These are phyloP conservation scores for Leucophenga montana DNA, from an alignment of 2,888 invertebrate genomes.

Conservation along the genomic window DNA sequence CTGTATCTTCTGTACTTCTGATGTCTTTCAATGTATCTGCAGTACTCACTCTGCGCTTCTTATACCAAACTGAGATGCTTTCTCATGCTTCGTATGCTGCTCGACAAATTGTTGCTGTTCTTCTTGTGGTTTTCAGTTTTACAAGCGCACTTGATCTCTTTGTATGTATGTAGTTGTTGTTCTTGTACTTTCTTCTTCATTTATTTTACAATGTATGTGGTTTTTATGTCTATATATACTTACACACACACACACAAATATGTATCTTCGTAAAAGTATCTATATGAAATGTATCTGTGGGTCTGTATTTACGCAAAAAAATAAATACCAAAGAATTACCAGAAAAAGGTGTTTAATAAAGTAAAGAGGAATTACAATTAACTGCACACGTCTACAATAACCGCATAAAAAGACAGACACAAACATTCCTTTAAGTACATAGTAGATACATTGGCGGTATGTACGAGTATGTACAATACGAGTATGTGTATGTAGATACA, in stretches of 20 bases:
- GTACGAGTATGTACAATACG: too few species aligned
- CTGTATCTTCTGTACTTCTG: conserved; percentile 21
- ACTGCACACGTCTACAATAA: conserved; percentile 39
- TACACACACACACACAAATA: too few species aligned
- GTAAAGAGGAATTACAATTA: conserved; percentile 53
- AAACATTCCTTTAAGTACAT: conserved; percentile 3
- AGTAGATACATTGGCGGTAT: background rate
- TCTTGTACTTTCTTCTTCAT: conserved; percentile 13
- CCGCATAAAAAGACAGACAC: conserved; percentile 14
- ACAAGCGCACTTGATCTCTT: conserved; percentile 20
- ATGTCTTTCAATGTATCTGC: conserved; percentile 27
- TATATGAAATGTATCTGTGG: conserved; percentile 18
- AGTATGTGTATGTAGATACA: background rate
- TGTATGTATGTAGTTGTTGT: too few species aligned
- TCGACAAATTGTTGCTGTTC: background rate
- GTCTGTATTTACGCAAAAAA: conserved; percentile 16
- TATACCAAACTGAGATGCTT: conserved; percentile 34
- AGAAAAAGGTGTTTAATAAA: conserved; percentile 52
- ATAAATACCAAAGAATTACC: conserved; percentile 12
- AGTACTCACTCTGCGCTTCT: conserved; percentile 34
- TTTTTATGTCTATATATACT: too few species aligned
- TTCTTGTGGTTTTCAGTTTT: background rate
- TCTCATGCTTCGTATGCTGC: conserved; percentile 11
- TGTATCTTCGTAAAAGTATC: too few species aligned
- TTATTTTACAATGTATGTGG: background rate